Percentiles rank a stretch among this genome's conserved stretches.
phyloP scores from a whole-genome alignment of 2,797 vertebrate genomes.

The Dryobates pubescens region DNA sequence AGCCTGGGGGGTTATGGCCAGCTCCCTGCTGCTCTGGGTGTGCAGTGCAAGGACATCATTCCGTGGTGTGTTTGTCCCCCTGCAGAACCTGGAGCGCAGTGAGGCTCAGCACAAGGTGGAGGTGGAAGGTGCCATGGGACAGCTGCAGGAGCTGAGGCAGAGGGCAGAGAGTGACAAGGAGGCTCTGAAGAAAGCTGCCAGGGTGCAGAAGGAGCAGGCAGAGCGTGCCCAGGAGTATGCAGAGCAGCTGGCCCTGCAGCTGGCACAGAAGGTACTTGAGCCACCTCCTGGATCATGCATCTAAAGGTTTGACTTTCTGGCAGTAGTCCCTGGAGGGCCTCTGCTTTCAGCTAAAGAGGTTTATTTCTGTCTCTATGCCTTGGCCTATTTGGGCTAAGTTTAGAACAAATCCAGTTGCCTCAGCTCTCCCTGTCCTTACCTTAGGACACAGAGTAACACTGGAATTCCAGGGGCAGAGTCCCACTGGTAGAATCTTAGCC shows the following conservation, averaged over 20 bases:
- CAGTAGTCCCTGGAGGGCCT: background rate
- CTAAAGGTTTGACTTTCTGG: constrained; percentile 11
- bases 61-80: background rate
- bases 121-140: constrained; percentile 78
- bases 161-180: constrained; percentile 84
- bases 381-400: constrained; percentile 41
- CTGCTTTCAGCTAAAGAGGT: background rate
- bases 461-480: background rate
- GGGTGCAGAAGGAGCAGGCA: constrained; percentile 86
- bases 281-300: background rate
- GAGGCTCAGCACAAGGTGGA: constrained; percentile 84
- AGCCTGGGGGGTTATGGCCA: background rate
- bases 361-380: constrained; percentile 34
- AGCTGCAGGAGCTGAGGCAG: constrained; percentile 79
- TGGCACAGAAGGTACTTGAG: constrained; percentile 84
- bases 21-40: background rate
- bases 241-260: constrained; percentile 81
- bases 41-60: background rate
- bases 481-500: background rate
- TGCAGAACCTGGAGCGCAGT: constrained; percentile 86
- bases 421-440: background rate
- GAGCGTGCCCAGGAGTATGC: constrained; percentile 85
- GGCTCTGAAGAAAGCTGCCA: constrained; percentile 85
- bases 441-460: background rate
- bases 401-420: constrained; percentile 22